A percentile compares a stretch with the other conserved stretches of the same genome.
Conservation (phyloP, 2,888 invertebrate species). For the Phalangium opilio region DNA sequence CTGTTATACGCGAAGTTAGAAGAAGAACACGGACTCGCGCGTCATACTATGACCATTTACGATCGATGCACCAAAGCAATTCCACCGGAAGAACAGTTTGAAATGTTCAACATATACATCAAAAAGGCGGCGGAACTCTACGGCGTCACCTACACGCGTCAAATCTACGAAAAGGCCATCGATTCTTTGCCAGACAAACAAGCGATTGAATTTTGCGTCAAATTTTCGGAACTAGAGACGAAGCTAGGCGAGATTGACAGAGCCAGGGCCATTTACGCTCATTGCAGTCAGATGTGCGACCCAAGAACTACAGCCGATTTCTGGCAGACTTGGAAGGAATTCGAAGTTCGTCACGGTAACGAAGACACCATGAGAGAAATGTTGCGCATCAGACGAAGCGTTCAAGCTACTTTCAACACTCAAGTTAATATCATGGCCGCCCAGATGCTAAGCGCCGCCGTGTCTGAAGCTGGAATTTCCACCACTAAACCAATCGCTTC, state of each 20-base stretch:
- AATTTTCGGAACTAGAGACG: slow-evolving; percentile 95
- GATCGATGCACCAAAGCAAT: slow-evolving; percentile 88
- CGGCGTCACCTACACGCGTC: slow-evolving; percentile 87
- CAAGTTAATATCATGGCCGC: slow-evolving; percentile 93
- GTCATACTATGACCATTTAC: slow-evolving; percentile 98
- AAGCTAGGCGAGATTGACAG: slow-evolving; percentile 96
- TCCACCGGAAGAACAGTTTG: slow-evolving; percentile 81
- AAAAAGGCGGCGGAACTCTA: slow-evolving; percentile 96
- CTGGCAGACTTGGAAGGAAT: slow-evolving; percentile 99
- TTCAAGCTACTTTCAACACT: slow-evolving; percentile 70
- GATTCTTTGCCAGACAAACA: slow-evolving; percentile 78
- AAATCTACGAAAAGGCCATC: slow-evolving; percentile 96
- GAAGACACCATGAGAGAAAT: slow-evolving; percentile 99
- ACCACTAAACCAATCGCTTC: background rate
- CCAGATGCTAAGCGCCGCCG: slow-evolving; percentile 68
- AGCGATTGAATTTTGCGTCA: slow-evolving; percentile 83
- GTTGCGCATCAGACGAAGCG: slow-evolving; percentile 90
- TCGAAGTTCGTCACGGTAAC: slow-evolving; percentile 96
- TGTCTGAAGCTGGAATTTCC: slow-evolving; percentile 33
- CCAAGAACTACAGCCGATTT: slow-evolving; percentile 80
- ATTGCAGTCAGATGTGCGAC: slow-evolving; percentile 98
- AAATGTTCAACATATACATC: slow-evolving; percentile 97
- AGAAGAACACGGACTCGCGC: slow-evolving; percentile 91
- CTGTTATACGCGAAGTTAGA: slow-evolving; percentile 93
- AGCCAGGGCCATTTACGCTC: slow-evolving; percentile 89